These are phyloP conservation scores for Nasonia oneida DNA, from an alignment of 2,888 invertebrate species.

Conservation along the genomic window DNA sequence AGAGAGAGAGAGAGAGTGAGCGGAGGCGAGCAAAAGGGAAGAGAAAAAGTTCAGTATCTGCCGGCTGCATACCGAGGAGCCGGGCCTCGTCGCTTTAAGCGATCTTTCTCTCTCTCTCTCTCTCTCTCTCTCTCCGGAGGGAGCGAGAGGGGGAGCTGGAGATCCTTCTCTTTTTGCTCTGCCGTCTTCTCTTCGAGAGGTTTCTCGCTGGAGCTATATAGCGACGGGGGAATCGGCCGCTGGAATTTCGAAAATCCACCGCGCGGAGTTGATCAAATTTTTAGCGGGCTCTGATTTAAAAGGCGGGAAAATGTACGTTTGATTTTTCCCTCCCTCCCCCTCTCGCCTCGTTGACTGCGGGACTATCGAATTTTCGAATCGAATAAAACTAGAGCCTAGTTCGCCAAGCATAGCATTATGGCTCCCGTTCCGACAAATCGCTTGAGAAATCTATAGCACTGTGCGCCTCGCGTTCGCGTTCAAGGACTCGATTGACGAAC, in stretches of 20 bases:
- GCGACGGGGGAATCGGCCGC: background rate
- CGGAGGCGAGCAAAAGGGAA: slow-evolving; percentile 40
- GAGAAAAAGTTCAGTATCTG: slow-evolving; percentile 61
- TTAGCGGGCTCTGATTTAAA: slow-evolving; percentile 34
- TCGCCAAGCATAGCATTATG: background rate
- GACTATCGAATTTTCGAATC: background rate
- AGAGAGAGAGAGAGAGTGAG: slow-evolving; percentile 54
- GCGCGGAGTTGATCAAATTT: slow-evolving; percentile 40
- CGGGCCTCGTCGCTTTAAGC: slow-evolving; percentile 52
- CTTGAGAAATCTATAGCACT: background rate
- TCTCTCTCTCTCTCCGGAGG: slow-evolving; percentile 29
- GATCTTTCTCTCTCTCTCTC: slow-evolving; percentile 34
- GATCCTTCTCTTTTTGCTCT: slow-evolving; percentile 10
- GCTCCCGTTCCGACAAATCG: background rate
- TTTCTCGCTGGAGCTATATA: background rate
- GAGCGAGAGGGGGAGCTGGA: background rate
- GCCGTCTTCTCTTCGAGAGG: slow-evolving; percentile 7
- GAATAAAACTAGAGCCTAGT: background rate
- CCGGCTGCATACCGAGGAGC: slow-evolving; percentile 63
- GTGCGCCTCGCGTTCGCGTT: background rate
- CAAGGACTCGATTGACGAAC: background rate
- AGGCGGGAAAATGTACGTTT: slow-evolving; percentile 10
- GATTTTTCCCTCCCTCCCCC: background rate
- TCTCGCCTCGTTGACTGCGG: background rate
- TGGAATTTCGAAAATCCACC: slow-evolving; percentile 50